phyloP scores from a whole-genome alignment of 2,888 invertebrate genomes.

The Pachymerium ferrugineum region DNA sequence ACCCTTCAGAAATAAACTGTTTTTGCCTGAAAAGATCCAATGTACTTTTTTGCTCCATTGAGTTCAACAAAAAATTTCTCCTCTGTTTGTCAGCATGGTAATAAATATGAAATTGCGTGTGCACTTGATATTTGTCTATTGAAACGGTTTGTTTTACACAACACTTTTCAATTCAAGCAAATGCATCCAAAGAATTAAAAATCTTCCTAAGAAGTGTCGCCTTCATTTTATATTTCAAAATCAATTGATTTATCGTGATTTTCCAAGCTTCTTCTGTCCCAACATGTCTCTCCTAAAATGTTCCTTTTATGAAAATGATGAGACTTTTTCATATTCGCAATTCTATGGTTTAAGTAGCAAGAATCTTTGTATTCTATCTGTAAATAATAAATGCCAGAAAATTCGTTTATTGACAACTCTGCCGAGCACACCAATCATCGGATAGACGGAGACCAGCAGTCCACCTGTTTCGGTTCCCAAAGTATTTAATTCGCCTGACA shows the following conservation, averaged over 20 bases:
- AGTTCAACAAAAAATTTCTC: neutral
- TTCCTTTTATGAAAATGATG: neutral
- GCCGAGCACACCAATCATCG: slow-evolving; percentile 33
- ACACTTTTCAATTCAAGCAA: too few species aligned
- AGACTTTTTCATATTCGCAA: slow-evolving; percentile 22
- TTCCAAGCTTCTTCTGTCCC: too few species aligned
- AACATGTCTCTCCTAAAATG: slow-evolving; percentile 1
- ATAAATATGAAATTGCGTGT: slow-evolving; percentile 23
- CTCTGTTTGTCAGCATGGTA: slow-evolving; percentile 23
- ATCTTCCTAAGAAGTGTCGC: too few species aligned
- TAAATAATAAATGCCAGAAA: slow-evolving; percentile 36
- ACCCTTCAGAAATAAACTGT: slow-evolving; percentile 24
- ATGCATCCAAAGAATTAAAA: too few species aligned
- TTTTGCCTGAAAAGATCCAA: slow-evolving; percentile 25
- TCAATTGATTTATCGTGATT: too few species aligned
- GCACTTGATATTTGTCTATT: too few species aligned
- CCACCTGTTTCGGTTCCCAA: slow-evolving; percentile 37
- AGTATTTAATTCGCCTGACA: slow-evolving; percentile 37
- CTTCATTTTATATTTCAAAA: too few species aligned
- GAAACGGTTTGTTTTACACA: too few species aligned
- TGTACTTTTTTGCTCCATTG: slow-evolving; percentile 25
- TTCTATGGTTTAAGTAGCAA: slow-evolving; percentile 31
- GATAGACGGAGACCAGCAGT: slow-evolving; percentile 30
- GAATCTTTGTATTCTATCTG: slow-evolving; percentile 31
- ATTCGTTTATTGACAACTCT: slow-evolving; percentile 36